Percentiles rank a stretch among this genome's conserved stretches.
These are phyloP conservation scores for Pygocentrus nattereri DNA, from an alignment of 2,797 vertebrate genomes.

Conservation along the genomic window DNA sequence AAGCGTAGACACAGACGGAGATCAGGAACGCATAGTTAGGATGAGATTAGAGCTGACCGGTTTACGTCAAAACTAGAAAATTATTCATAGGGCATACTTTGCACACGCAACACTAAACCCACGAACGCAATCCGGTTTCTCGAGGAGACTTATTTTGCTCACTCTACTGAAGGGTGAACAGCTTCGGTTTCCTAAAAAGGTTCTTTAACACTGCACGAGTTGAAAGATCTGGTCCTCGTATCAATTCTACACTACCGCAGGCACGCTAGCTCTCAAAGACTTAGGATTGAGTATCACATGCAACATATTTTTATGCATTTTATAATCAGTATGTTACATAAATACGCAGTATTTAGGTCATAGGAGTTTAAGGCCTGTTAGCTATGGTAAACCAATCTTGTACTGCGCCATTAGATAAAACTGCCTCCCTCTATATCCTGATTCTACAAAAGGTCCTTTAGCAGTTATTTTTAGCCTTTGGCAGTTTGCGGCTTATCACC, in stretches of 20 bases:
- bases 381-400: constrained; percentile 64
- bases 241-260: neutral
- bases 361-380: constrained; percentile 51
- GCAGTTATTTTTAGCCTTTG: constrained; percentile 67
- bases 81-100: too few species aligned
- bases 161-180: neutral
- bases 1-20: too few species aligned
- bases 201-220: neutral
- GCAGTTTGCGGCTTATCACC: constrained; percentile 61
- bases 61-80: too few species aligned
- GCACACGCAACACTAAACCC: too few species aligned
- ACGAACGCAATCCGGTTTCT: neutral
- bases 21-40: too few species aligned
- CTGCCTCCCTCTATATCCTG: constrained; percentile 66
- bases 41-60: too few species aligned
- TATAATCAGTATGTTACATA: constrained; percentile 47
- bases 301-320: constrained; percentile 37
- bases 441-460: constrained; percentile 66
- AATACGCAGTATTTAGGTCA: constrained; percentile 27
- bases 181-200: neutral
- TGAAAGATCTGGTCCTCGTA: neutral
- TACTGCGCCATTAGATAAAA: constrained; percentile 68
- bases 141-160: neutral
- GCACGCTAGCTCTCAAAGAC: neutral
- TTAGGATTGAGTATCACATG: neutral